Conservation (phyloP, 1,140 invertebrate species). For the Chironomus striatipennis region DNA sequence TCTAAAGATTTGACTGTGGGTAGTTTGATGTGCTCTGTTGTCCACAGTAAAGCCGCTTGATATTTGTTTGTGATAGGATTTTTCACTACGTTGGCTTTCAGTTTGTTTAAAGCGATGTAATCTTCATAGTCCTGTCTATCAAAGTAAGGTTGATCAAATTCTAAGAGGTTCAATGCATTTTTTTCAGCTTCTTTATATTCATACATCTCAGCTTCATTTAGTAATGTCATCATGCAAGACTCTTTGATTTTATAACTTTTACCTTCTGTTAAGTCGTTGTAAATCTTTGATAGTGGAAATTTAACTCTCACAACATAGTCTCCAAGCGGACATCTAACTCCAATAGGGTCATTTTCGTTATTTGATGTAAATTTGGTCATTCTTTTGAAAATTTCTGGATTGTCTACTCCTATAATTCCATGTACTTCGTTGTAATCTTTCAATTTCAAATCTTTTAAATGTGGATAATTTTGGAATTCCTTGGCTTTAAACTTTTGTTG, state of each 20-base stretch:
- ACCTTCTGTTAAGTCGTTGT: not conserved
- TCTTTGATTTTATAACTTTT: not conserved
- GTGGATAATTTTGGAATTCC: not conserved
- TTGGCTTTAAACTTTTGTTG: not conserved
- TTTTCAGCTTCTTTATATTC: not conserved
- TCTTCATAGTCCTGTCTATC: not conserved
- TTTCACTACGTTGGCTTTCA: not conserved
- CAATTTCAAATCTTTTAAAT: not conserved
- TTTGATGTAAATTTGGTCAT: not conserved
- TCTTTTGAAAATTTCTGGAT: not conserved
- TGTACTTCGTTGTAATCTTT: not conserved
- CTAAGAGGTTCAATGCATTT: not conserved
- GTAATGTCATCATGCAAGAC: not conserved
- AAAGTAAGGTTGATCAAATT: not conserved
- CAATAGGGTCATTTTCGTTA: not conserved
- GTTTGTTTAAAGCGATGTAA: not conserved
- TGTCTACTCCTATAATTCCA: not conserved
- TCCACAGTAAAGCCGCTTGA: conserved; percentile 26
- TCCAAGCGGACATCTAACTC: not conserved
- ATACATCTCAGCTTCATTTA: not conserved
- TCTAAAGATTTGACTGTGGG: not conserved
- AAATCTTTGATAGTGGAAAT: not conserved
- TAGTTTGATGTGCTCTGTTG: not conserved
- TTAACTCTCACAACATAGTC: not conserved
- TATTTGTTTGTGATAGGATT: not conserved